Base-by-base conservation (phyloP, 1,140 invertebrate genomes). In the Diorhabda sublineata region DNA sequence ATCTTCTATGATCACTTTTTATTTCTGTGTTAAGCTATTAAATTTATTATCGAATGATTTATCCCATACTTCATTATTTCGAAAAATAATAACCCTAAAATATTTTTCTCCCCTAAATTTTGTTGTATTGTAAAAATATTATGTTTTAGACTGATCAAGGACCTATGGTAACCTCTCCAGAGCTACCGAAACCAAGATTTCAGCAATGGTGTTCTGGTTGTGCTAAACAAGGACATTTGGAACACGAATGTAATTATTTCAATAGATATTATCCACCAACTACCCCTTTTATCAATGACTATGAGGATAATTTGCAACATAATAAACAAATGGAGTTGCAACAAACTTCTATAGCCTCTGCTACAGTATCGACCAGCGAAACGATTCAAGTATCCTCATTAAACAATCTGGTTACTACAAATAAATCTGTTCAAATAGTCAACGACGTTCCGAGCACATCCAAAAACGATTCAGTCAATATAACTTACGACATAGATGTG, bases 181-280 rank as follows among this genome's bases (percentile, higher is more conserved):
- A 80, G 81, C 67, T 82, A 81, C 60, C 71, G 8, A 71, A 67
- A 58, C 62, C 63, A 7, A 78, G 79, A 61, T 63, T 81, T 62
- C 72, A 81, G 57, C 75, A 85, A 26, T 84, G 82, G 73, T 91
- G 89, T 77, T 88, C 87, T 69, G 85, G 88, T 61, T 91, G 89
- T 70, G 82, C 85, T 2, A 81, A 80, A 11, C 80, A 81, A n/a
- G 89, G 89, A 0, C 89, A 91, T 74, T 79, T 86, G 3, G 84
- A 86, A 3, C 84, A 86, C 72, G 80, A 81, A 3, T 88, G 87
- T 74, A 74, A 76, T 73, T 44, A 58, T 80, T 67, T 70, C 42
- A 68, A 70, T 43, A 68, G 70, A 44, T 47, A 68, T 52, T 76
- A 74, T 66, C 75, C 73, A 7, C 45, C 73, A 42, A 61, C 69